Percentiles rank a stretch among this genome's conserved stretches.
Evolutionary conservation across 2,113 vertebrate genomes (phyloP).

Genomic region (Ranitomeya variabilis): DNA sequence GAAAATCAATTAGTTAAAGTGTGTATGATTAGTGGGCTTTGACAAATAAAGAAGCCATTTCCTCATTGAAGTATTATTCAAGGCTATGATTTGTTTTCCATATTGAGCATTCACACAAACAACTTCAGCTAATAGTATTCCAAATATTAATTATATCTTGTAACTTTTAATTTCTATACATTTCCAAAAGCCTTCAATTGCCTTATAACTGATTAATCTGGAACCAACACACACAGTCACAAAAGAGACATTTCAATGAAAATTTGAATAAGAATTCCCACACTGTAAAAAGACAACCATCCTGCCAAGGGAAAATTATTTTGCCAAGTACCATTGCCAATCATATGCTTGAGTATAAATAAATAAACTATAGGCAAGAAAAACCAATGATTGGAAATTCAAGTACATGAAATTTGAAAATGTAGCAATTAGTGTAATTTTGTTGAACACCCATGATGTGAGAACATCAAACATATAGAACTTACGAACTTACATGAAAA

Average conservation of each 20-base stretch:
- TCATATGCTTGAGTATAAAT: constrained; percentile 38
- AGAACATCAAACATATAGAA: background rate
- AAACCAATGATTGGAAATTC: constrained; percentile 33
- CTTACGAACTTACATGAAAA: background rate
- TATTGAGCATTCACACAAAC: background rate
- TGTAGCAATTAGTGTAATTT: constrained; percentile 28
- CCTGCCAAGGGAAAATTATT: constrained; percentile 42
- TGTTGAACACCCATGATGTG: constrained; percentile 6
- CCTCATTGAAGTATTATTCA: background rate
- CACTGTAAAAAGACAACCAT: constrained; percentile 34
- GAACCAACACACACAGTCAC: constrained; percentile 10
- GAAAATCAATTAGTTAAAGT: background rate
- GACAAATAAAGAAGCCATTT: background rate
- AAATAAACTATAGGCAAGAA: constrained; percentile 42
- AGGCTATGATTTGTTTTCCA: background rate
- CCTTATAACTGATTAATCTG: constrained; percentile 41
- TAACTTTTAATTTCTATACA: constrained; percentile 22
- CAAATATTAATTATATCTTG: constrained; percentile 12
- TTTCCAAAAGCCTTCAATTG: constrained; percentile 29
- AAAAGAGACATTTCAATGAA: constrained; percentile 9
- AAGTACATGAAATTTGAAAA: background rate
- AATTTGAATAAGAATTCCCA: constrained; percentile 52
- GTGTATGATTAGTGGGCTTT: background rate
- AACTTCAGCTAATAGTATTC: background rate
- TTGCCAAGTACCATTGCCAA: constrained; percentile 54